A percentile compares a stretch with the other conserved stretches of the same genome.
phyloP scores from a whole-genome alignment of 2,888 invertebrate species.

The Thyatira batis region DNA sequence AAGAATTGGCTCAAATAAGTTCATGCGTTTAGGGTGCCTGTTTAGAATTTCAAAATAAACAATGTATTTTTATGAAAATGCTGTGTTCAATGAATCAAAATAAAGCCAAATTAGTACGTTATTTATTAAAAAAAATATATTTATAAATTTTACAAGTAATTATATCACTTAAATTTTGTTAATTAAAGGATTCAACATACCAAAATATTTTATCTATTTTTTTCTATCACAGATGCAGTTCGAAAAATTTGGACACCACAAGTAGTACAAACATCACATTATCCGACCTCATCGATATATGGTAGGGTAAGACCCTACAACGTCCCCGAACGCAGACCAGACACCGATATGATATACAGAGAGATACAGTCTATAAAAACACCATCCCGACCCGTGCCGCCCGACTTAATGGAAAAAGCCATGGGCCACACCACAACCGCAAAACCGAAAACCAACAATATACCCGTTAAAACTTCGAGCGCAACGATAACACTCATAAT shows the following conservation, averaged over 20 bases:
- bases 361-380: slow-evolving; percentile 71
- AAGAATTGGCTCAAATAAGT: too few relatives aligned
- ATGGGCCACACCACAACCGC: slow-evolving; percentile 41
- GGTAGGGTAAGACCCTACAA: slow-evolving; percentile 57
- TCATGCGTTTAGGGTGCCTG: too few relatives aligned
- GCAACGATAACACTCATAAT: slow-evolving; percentile 84
- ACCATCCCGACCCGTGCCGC: slow-evolving; percentile 54
- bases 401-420: slow-evolving; percentile 60
- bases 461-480: slow-evolving; percentile 80
- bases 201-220: slow-evolving; percentile 5
- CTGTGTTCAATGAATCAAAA: too few relatives aligned
- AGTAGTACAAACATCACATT: slow-evolving; percentile 41
- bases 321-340: slow-evolving; percentile 43
- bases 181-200: too few relatives aligned
- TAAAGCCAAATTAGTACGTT: too few relatives aligned
- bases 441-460: slow-evolving; percentile 43
- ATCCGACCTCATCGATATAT: slow-evolving; percentile 49
- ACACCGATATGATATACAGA: slow-evolving; percentile 59
- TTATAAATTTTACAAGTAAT: too few relatives aligned
- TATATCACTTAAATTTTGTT: too few relatives aligned
- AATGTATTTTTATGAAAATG: too few relatives aligned
- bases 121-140: too few relatives aligned
- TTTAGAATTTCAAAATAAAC: too few relatives aligned
- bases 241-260: slow-evolving; percentile 57
- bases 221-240: slow-evolving; percentile 49